A percentile compares a stretch with the other conserved stretches of the same genome.
Evolutionary conservation across 2,888 invertebrate genomes (phyloP).

Genomic region (Drosophila atripex): DNA sequence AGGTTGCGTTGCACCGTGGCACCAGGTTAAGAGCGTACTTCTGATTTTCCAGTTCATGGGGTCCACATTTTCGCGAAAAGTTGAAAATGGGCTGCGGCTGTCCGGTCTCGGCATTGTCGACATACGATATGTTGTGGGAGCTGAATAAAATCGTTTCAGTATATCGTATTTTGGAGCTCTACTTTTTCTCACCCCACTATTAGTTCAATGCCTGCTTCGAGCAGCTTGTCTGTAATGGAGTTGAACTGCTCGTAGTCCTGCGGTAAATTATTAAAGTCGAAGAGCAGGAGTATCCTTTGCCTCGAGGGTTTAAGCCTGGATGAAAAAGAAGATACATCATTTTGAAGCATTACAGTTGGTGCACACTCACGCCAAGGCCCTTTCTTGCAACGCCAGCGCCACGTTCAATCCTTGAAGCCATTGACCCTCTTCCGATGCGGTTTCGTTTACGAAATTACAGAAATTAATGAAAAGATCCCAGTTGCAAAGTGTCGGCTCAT

Average conservation of each 20-base stretch:
- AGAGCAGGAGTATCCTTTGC: slow-evolving; percentile 87
- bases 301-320: slow-evolving; percentile 83
- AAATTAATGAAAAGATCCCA: slow-evolving; percentile 86
- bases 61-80: slow-evolving; percentile 47
- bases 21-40: slow-evolving; percentile 83
- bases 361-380: slow-evolving; percentile 68
- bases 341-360: neutral
- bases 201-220: slow-evolving; percentile 86
- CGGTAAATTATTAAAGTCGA: slow-evolving; percentile 86
- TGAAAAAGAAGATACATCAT: neutral
- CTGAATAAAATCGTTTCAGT: slow-evolving; percentile 45
- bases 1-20: slow-evolving; percentile 64
- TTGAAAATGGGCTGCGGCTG: slow-evolving; percentile 69
- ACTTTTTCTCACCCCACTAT: slow-evolving; percentile 86
- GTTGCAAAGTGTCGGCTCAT: slow-evolving; percentile 85
- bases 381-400: slow-evolving; percentile 85
- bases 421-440: slow-evolving; percentile 85
- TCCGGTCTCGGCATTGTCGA: slow-evolving; percentile 79
- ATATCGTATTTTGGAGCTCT: no score
- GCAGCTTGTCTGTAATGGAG: slow-evolving; percentile 85
- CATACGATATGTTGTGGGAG: slow-evolving; percentile 81
- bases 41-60: slow-evolving; percentile 83
- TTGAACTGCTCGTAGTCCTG: slow-evolving; percentile 85
- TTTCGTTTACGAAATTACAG: slow-evolving; percentile 81
- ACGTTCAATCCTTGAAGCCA: slow-evolving; percentile 88